These are phyloP conservation scores for Parochlus steinenii DNA, from an alignment of 2,888 invertebrate genomes.

Conservation along the genomic window DNA sequence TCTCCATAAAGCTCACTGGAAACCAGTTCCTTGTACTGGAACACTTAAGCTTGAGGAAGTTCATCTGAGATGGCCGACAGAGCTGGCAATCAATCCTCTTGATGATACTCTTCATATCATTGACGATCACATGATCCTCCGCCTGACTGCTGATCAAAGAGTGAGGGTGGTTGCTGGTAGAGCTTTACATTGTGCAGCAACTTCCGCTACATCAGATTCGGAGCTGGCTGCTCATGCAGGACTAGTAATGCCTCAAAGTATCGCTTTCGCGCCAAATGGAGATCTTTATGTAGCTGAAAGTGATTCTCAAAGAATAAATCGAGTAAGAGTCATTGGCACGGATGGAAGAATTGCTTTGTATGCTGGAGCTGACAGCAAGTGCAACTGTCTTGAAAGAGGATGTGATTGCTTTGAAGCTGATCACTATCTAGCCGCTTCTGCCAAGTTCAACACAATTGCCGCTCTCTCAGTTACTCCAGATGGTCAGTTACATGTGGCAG, in stretches of 20 bases:
- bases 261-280: conserved; percentile 84
- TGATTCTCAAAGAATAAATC: conserved; percentile 85
- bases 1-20: conserved; percentile 87
- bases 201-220: conserved; percentile 59
- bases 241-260: conserved; percentile 83
- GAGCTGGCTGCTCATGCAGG: conserved; percentile 84
- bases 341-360: conserved; percentile 88
- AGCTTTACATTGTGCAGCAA: conserved; percentile 81
- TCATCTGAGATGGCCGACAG: conserved; percentile 90
- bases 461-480: conserved; percentile 87
- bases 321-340: conserved; percentile 78
- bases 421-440: conserved; percentile 78
- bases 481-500: conserved; percentile 87
- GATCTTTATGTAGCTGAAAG: conserved; percentile 90
- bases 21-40: conserved; percentile 82
- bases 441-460: conserved; percentile 86
- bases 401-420: conserved; percentile 89
- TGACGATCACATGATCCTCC: conserved; percentile 88
- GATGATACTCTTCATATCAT: conserved; percentile 92
- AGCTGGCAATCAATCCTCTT: conserved; percentile 81
- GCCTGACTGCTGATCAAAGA: conserved; percentile 78
- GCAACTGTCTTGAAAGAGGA: conserved; percentile 78
- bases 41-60: conserved; percentile 85
- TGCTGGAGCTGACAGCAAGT: conserved; percentile 86
- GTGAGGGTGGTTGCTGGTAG: conserved; percentile 87